Conservation (phyloP, 1,140 invertebrate species). For the Leptoteleia sp. region DNA sequence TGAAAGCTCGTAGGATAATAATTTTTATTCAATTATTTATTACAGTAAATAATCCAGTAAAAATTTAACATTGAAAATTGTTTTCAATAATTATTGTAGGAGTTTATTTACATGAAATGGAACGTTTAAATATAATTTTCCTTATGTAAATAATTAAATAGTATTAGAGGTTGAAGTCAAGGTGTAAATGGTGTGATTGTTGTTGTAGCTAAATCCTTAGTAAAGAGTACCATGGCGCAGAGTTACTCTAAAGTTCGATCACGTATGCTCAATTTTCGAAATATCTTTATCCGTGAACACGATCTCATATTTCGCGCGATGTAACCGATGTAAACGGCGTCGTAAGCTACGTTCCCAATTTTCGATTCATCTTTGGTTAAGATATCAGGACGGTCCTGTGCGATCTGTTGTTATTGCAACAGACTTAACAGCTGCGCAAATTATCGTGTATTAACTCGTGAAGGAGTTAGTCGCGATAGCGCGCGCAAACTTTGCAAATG, state of each 20-base stretch:
- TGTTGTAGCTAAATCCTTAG: too few species aligned
- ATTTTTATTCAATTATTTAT: too few species aligned
- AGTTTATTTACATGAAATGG: too few species aligned
- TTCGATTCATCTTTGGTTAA: slow-evolving; percentile 46
- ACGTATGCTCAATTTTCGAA: slow-evolving; percentile 31
- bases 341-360: slow-evolving; percentile 39
- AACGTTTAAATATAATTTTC: too few species aligned
- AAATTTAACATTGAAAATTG: too few species aligned
- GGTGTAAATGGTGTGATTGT: too few species aligned
- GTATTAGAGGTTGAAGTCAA: too few species aligned
- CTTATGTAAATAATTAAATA: too few species aligned
- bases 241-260: slow-evolving; percentile 10
- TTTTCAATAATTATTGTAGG: too few species aligned
- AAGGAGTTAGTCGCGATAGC: slow-evolving; percentile 35
- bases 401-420: slow-evolving; percentile 9
- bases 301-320: slow-evolving; percentile 11
- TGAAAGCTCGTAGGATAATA: too few species aligned
- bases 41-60: too few species aligned
- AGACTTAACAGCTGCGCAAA: slow-evolving; percentile 42
- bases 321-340: slow-evolving; percentile 32
- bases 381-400: slow-evolving; percentile 40
- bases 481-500: slow-evolving; percentile 21
- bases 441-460: slow-evolving; percentile 52
- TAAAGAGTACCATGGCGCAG: too few species aligned
- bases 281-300: slow-evolving; percentile 12